phyloP scores from a whole-genome alignment of 2,888 invertebrate species.

The Agelastica alni region DNA sequence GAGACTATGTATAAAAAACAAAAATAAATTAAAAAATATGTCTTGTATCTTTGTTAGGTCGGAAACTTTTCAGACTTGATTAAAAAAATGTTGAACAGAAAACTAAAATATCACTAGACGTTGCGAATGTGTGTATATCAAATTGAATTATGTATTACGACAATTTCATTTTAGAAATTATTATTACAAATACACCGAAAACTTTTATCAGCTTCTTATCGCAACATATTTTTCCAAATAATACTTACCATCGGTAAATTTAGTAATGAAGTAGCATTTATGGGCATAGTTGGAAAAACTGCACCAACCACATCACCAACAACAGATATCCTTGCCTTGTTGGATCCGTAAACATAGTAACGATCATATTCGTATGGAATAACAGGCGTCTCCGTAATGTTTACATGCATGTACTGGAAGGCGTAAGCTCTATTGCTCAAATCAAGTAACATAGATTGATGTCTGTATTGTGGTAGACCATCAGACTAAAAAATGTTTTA shows the following conservation, averaged over 20 bases:
- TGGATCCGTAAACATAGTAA: conserved; percentile 93
- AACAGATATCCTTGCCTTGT: conserved; percentile 78
- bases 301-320: conserved; percentile 93
- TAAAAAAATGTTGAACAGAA: too few relatives aligned
- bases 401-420: conserved; percentile 94
- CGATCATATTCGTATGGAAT: conserved; percentile 87
- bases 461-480: conserved; percentile 88
- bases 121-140: too few relatives aligned
- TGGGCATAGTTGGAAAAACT: conserved; percentile 90
- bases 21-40: too few relatives aligned
- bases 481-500: conserved; percentile 65
- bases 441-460: conserved; percentile 90
- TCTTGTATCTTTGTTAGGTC: too few relatives aligned
- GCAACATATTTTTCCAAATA: too few relatives aligned
- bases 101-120: too few relatives aligned
- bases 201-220: too few relatives aligned
- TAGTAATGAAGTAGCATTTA: conserved; percentile 81
- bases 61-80: too few relatives aligned
- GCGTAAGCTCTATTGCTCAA: conserved; percentile 89
- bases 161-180: too few relatives aligned
- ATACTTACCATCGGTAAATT: conserved; percentile 70
- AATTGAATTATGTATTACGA: too few relatives aligned
- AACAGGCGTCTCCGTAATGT: conserved; percentile 90
- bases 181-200: too few relatives aligned
- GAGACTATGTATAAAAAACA: too few relatives aligned